Percentiles rank a stretch among this genome's conserved stretches.
Evolutionary conservation across 1,140 invertebrate genomes (phyloP).

Genomic region (Platyscapa corneri): DNA sequence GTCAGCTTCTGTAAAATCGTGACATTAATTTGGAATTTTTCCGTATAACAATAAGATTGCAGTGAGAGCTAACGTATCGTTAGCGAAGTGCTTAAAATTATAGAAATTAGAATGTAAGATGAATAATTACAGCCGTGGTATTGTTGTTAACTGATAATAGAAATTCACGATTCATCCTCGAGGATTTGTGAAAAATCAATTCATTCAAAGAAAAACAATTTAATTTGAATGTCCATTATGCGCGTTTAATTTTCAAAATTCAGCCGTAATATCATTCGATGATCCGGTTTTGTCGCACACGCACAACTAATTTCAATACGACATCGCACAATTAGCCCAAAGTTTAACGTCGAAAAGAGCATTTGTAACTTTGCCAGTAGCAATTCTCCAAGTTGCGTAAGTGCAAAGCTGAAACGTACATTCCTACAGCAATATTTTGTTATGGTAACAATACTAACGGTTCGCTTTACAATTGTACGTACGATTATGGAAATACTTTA

Average conservation of each 20-base stretch:
- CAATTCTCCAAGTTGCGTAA: neutral
- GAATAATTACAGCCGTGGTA: neutral
- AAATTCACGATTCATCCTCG: too few relatives aligned
- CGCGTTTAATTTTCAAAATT: neutral
- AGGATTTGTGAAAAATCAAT: too few relatives aligned
- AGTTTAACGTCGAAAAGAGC: neutral
- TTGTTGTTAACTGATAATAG: too few relatives aligned
- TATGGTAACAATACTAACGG: constrained; percentile 15
- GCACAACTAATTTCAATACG: neutral
- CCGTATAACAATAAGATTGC: neutral
- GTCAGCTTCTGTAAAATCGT: neutral
- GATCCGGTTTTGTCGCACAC: neutral
- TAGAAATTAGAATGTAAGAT: neutral
- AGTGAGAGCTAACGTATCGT: neutral
- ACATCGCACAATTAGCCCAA: neutral
- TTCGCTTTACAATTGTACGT: neutral
- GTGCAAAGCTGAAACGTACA: neutral
- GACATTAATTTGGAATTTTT: neutral
- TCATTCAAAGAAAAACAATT: neutral
- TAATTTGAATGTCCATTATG: neutral
- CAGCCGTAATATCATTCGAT: neutral
- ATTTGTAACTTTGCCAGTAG: neutral
- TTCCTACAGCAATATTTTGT: neutral
- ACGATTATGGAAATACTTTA: neutral
- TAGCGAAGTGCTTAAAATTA: neutral